Percentiles rank a stretch among this genome's conserved stretches.
These are phyloP conservation scores for Astur gentilis DNA, from an alignment of 2,113 vertebrate genomes.

Conservation along the genomic window DNA sequence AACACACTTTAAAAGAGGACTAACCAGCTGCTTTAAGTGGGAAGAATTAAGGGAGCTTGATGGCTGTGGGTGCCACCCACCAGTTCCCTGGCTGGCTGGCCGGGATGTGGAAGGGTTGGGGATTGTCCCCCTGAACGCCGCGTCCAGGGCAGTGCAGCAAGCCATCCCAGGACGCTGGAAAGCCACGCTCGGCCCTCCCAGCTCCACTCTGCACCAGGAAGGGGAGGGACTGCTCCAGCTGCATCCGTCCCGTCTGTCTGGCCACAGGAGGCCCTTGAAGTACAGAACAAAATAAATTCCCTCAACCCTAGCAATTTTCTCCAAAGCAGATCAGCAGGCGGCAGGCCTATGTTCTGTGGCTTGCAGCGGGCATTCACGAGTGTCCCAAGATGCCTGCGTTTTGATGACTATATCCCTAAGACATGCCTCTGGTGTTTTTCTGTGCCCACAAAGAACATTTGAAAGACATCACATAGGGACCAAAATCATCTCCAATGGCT, in stretches of 20 bases:
- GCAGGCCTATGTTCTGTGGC: slow-evolving; percentile 14
- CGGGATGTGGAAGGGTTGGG: not conserved
- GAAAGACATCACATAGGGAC: not conserved
- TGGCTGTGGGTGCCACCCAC: not conserved
- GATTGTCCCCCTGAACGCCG: not conserved
- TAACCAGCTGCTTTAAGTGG: not conserved
- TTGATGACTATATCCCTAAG: slow-evolving; percentile 16
- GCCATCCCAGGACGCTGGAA: not conserved
- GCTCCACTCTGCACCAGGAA: not conserved
- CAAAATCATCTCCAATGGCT: not conserved
- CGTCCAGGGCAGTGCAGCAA: not conserved
- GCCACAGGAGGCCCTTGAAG: slow-evolving; percentile 4
- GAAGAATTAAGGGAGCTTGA: not conserved
- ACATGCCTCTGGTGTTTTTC: not conserved
- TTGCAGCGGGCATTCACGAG: not conserved
- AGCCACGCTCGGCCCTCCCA: fast-evolving
- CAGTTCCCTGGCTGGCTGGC: not conserved
- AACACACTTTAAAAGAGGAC: not conserved
- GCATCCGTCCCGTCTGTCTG: not conserved
- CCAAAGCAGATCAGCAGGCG: not conserved
- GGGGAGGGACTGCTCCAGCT: not conserved
- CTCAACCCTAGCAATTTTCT: slow-evolving; percentile 11
- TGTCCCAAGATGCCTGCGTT: not conserved
- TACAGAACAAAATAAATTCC: slow-evolving; percentile 18
- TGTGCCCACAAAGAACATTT: not conserved